phyloP scores from a whole-genome alignment of 2,888 invertebrate genomes.

The Baccha elongata region DNA sequence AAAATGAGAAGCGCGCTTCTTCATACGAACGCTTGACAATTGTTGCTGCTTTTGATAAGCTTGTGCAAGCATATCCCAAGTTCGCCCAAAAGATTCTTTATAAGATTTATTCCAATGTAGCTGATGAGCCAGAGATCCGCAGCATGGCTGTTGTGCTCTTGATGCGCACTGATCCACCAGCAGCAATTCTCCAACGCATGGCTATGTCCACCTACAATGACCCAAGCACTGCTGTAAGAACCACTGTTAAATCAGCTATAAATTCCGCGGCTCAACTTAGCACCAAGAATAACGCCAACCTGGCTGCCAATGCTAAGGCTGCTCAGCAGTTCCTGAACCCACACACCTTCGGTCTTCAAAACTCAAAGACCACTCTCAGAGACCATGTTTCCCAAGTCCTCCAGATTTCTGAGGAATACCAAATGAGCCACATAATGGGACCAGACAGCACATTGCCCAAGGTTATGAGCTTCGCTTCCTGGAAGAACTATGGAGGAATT shows the following conservation, averaged over 20 bases:
- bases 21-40: constrained; percentile 86
- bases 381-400: constrained; percentile 50
- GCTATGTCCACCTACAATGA: constrained; percentile 87
- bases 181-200: constrained; percentile 87
- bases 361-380: constrained; percentile 82
- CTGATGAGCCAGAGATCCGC: constrained; percentile 86
- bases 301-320: constrained; percentile 83
- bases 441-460: constrained; percentile 46
- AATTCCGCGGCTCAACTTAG: constrained; percentile 83
- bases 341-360: constrained; percentile 82
- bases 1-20: constrained; percentile 84
- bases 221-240: constrained; percentile 85
- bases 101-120: constrained; percentile 87
- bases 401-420: constrained; percentile 58
- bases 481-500: constrained; percentile 54
- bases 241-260: constrained; percentile 87
- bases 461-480: constrained; percentile 45
- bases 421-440: constrained; percentile 61
- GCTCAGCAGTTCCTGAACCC: constrained; percentile 83
- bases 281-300: constrained; percentile 81
- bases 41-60: constrained; percentile 84
- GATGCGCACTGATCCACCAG: constrained; percentile 85
- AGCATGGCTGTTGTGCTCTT: constrained; percentile 86
- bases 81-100: constrained; percentile 85
- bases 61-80: constrained; percentile 84